Evolutionary conservation across 2,888 invertebrate genomes (phyloP).

Genomic region (Druceiella hillmani): DNA sequence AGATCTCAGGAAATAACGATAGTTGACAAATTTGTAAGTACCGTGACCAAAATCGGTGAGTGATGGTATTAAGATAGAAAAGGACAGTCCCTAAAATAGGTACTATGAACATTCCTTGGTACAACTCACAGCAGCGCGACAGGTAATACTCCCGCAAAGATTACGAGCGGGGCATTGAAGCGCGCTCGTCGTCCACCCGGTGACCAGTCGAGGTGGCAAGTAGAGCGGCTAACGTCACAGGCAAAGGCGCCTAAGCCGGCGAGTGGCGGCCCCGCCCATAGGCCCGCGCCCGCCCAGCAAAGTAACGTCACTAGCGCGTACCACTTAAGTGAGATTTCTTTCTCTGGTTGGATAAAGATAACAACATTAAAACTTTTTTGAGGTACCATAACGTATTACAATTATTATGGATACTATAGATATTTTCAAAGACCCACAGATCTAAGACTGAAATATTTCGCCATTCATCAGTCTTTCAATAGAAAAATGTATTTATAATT

Average conservation of each 20-base stretch:
- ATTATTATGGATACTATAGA: too few species aligned
- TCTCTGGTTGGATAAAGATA: conserved; percentile 31
- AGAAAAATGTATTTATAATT: too few species aligned
- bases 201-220: conserved; percentile 47
- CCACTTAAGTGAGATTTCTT: conserved; percentile 36
- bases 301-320: conserved; percentile 42
- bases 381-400: background rate
- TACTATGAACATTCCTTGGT: background rate
- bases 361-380: background rate
- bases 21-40: too few species aligned
- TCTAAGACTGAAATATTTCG: too few species aligned
- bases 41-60: too few species aligned
- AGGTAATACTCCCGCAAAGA: conserved; percentile 42
- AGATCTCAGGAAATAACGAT: too few species aligned
- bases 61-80: too few species aligned
- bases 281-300: conserved; percentile 39
- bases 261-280: conserved; percentile 45
- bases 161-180: conserved; percentile 39
- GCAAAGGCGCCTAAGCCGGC: conserved; percentile 44
- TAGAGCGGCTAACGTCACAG: conserved; percentile 46
- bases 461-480: too few species aligned
- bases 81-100: background rate
- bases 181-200: conserved; percentile 41
- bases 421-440: too few species aligned
- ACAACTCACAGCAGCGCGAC: conserved; percentile 42